Conservation (phyloP, 2,888 invertebrate genomes). For the Drosophila kambysellisi region DNA sequence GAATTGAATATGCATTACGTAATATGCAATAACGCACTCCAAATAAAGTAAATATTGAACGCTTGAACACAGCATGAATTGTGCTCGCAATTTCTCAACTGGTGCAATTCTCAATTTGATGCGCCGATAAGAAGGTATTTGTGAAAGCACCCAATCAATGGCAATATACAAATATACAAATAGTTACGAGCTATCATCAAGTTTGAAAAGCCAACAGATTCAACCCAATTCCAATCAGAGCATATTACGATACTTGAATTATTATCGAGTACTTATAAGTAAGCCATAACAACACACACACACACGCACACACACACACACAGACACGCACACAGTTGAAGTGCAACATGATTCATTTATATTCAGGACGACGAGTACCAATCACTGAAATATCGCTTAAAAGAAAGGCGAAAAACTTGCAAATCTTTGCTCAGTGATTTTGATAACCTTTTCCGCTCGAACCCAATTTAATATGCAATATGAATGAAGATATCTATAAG, state of each 20-base stretch:
- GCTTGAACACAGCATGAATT: neutral
- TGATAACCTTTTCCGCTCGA: slow-evolving; percentile 12
- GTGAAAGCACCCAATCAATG: neutral
- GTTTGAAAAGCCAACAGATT: neutral
- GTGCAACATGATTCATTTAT: slow-evolving; percentile 30
- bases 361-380: slow-evolving; percentile 23
- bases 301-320: neutral
- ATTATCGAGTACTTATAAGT: neutral
- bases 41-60: neutral
- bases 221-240: neutral
- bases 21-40: neutral
- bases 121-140: neutral
- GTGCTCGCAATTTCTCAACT: neutral
- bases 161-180: neutral
- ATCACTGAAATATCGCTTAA: slow-evolving; percentile 12
- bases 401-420: neutral
- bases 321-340: slow-evolving; percentile 3
- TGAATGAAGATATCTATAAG: slow-evolving; percentile 49
- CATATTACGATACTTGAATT: neutral
- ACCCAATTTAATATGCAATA: slow-evolving; percentile 47
- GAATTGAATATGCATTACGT: slow-evolving; percentile 18
- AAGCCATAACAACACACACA: neutral
- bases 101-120: neutral
- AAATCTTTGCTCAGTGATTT: slow-evolving; percentile 30
- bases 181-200: neutral